Conservation (phyloP, 2,797 vertebrate genomes). For the Buphagus erythrorhynchus region DNA sequence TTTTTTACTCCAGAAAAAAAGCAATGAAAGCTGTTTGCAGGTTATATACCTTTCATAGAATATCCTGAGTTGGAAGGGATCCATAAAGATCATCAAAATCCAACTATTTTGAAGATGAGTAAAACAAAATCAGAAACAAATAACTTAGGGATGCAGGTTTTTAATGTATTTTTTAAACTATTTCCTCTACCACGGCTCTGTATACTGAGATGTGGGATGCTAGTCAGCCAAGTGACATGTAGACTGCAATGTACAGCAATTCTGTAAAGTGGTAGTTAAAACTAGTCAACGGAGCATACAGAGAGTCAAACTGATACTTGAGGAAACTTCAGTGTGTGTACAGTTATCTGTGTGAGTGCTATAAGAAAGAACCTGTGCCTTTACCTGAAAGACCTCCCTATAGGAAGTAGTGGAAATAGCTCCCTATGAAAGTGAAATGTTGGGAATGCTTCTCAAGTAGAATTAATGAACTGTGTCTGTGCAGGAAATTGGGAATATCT, state of each 20-base stretch:
- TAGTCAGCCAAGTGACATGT: background rate
- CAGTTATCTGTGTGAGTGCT: background rate
- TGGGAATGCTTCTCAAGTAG: background rate
- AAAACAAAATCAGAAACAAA: background rate
- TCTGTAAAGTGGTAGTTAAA: background rate
- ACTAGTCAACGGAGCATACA: background rate
- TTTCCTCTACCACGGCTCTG: accelerated
- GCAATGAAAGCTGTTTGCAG: background rate
- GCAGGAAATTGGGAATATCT: background rate
- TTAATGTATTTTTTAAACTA: background rate
- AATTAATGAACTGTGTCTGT: background rate
- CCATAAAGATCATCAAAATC: background rate
- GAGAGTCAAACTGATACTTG: background rate
- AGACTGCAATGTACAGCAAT: background rate
- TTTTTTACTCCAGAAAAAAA: background rate
- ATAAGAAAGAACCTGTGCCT: background rate
- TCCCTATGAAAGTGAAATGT: background rate
- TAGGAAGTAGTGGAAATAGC: background rate
- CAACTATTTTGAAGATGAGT: background rate
- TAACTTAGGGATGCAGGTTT: background rate
- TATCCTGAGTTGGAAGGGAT: background rate
- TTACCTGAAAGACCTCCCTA: background rate
- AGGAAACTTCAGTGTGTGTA: background rate
- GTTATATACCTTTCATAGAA: background rate
- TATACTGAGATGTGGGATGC: background rate